Evolutionary conservation across 2,113 vertebrate species (phyloP), one percentile per base, ranked within the genome.

Genomic region (Pipra filicauda): DNA sequence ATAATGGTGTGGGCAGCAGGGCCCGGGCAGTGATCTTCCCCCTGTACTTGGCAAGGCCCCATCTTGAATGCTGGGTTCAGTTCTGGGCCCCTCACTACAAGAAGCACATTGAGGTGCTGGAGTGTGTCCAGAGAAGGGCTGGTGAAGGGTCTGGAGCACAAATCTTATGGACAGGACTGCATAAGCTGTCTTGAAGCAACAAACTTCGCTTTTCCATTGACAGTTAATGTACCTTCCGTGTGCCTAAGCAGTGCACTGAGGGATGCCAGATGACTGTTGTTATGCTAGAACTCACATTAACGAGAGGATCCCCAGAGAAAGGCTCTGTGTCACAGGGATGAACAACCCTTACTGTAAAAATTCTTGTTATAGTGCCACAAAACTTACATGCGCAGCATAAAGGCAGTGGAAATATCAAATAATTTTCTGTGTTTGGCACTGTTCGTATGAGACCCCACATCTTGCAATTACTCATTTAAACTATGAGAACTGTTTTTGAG

Each of bases 21-120:
- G 27, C 2, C 11, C 61, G 23, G 23, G 43, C 22, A 54, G 44
- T 37, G 17, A 30, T 72, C 0, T 1, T 46, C 2, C 20, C 6
- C 2, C 4, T 14, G 9, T 77, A 28, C 10, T 64, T 1, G 0
- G 39, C 35, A 20, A 52, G 64, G 20, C 37, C 0, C 2, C 7
- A 30, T 5, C 12, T 48, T 2, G 2, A 33, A 12, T 61, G 8
- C 59, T 59, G 39, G 31, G 23, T 24, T 55, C 19, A 30, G 12
- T 74, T 83, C 46, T 46, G 20, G 19, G 20, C 21, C 17, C 2
- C 4, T 79, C 33, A 16, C 31, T 41, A 11, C 23, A 33, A 51
- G 22, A 62, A 31, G 5, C 23, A 16, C 4, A 2, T 26, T 28
- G 17, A 54, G 11, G 2, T 69, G 66, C 13, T 92, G 20, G 6